phyloP scores from a whole-genome alignment of 1,140 invertebrate species.

The Phthorimaea operculella region DNA sequence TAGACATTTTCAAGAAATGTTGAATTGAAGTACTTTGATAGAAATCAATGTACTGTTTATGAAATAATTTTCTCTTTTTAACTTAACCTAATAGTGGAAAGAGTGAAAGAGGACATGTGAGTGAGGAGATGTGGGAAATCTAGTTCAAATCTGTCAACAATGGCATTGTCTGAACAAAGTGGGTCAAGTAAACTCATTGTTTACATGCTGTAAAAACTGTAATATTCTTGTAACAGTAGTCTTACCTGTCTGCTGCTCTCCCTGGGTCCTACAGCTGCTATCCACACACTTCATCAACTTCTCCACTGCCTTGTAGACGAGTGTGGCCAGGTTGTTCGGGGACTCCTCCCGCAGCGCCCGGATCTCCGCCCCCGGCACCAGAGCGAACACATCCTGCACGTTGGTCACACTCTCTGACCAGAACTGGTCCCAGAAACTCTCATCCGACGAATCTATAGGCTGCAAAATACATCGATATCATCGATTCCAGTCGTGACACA shows the following conservation, averaged over 20 bases:
- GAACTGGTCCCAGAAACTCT: constrained; percentile 98
- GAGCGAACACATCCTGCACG: constrained; percentile 96
- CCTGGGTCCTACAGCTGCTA: constrained; percentile 90
- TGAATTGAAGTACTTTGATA: no score
- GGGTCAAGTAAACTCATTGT: no score
- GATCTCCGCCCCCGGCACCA: constrained; percentile 95
- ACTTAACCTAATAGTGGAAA: no score
- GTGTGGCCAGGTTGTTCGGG: constrained; percentile 97
- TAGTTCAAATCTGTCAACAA: no score
- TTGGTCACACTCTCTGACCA: constrained; percentile 95
- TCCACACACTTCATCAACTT: constrained; percentile 95
- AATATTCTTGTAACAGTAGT: no score
- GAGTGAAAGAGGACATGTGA: no score
- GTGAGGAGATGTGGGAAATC: no score
- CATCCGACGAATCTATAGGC: constrained; percentile 92
- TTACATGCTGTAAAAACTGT: no score
- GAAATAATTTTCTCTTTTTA: no score
- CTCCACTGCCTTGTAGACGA: constrained; percentile 98
- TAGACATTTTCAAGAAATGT: no score
- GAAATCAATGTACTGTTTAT: no score
- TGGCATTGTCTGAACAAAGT: no score
- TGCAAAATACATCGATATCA: constrained; percentile 53
- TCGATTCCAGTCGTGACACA: background rate
- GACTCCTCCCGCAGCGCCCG: constrained; percentile 93
- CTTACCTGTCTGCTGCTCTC: constrained; percentile 86